phyloP scores from a whole-genome alignment of 2,113 vertebrate genomes.

The Microtus oregoni region DNA sequence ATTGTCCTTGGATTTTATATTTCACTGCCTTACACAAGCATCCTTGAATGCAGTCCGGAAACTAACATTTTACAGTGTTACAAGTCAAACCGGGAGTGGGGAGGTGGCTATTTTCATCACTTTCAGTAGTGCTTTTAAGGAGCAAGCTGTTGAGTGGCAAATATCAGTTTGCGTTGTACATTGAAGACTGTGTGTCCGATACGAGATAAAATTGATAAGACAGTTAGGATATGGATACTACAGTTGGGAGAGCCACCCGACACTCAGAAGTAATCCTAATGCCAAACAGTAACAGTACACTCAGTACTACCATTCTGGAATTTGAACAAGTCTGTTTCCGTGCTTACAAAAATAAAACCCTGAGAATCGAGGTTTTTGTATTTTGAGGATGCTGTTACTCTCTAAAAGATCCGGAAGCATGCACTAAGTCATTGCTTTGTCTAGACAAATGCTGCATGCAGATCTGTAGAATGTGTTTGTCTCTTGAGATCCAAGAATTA shows the following conservation, averaged over 20 bases:
- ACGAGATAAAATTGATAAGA: not conserved
- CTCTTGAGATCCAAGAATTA: not conserved
- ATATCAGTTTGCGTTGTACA: not conserved
- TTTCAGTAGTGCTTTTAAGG: constrained; percentile 4
- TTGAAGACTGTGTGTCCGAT: not conserved
- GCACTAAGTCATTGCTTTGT: no score
- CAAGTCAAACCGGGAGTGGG: not conserved
- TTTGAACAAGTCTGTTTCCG: not conserved
- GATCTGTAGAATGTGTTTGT: not conserved
- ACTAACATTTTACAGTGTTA: not conserved
- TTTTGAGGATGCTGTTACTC: not conserved
- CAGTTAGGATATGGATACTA: not conserved
- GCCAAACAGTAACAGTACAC: not conserved
- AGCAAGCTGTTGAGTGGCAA: not conserved
- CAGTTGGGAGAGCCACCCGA: not conserved
- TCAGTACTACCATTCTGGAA: not conserved
- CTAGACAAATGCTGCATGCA: rapidly evolving
- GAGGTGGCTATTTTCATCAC: not conserved
- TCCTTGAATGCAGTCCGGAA: not conserved
- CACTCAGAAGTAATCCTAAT: not conserved
- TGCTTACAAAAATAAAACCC: constrained; percentile 27
- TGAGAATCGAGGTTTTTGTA: not conserved
- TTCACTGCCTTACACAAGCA: constrained; percentile 40
- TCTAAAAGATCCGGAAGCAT: not conserved
- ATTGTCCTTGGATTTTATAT: constrained; percentile 25